Evolutionary conservation across 2,888 invertebrate species (phyloP), one percentile per base, ranked within the genome.

Genomic region (Leucophenga maculata): DNA sequence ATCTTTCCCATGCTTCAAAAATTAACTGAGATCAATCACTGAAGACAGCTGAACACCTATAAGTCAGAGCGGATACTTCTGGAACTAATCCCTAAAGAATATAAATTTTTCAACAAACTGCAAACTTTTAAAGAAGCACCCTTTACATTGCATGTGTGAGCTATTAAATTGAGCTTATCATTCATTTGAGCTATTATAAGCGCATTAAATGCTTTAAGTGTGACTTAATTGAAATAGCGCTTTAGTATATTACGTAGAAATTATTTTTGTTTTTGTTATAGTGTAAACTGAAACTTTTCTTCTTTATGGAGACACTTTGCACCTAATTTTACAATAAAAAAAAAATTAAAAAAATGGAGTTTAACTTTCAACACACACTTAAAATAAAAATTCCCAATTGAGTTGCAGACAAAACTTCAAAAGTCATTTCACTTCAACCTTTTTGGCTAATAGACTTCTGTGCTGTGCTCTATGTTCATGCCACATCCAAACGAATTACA

Each of bases 281-380:
- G 69, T 72, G 68, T 67, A 75, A 82, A 85, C 83, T 84, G 83
- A 83, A 84, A 84, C 82, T 82, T 81, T 83, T 80, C 83, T 84
- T 86, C n/a, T 84, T 26, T 26, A 26, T 26, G 26, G 4, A 83
- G 80, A 85, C 83, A 85, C 82, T 85, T 86, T 85, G 86, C 85
- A 86, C 86, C 83, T 85, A 86, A 85, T 86, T 81, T 78, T 11
- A 67, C 69, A 69, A 74, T 73, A 78, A 71, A 69, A 71, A 77
- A 74, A 77, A 75, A 64, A n/a, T n/a, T n/a, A 69, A 65, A 52
- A 62, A 59, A 76, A 72, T 71, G 16, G 8, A 39, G 26, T 26
- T 26, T 26, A 26, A 26, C 26, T 26, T 39, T 39, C 39, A 39
- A 39, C 11, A 11, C 39, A 39, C 39, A 39, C 39, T 39, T 39